phyloP scores from a whole-genome alignment of 2,113 vertebrate species.

The Aleadryas rufinucha region DNA sequence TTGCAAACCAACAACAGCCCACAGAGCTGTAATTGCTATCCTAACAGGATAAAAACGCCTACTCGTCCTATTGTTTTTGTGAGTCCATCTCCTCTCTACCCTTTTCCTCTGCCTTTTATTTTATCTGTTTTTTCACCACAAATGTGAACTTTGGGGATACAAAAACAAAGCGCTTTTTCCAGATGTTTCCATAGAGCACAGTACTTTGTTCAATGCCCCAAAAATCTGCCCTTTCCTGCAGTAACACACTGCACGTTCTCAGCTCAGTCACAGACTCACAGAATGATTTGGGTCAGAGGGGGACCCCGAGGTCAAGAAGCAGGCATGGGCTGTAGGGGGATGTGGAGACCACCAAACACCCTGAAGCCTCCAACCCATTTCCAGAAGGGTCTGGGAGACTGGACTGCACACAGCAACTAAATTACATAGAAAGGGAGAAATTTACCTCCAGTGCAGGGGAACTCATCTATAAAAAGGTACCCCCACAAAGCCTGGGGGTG shows the following conservation, averaged over 20 bases:
- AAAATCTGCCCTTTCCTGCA: background rate
- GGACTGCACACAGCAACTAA: background rate
- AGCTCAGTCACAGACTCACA: background rate
- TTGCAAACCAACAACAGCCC: conserved; percentile 33
- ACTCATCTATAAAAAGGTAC: background rate
- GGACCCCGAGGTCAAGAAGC: background rate
- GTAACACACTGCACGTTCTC: background rate
- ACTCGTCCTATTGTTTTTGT: background rate
- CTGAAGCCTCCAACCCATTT: background rate
- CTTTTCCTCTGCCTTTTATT: background rate
- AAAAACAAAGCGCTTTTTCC: background rate
- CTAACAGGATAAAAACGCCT: conserved; percentile 26
- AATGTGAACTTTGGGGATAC: background rate
- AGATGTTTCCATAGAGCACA: background rate
- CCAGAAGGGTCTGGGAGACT: background rate
- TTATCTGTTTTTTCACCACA: background rate
- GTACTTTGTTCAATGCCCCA: background rate
- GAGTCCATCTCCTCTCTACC: background rate
- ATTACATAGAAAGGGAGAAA: background rate
- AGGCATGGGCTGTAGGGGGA: background rate
- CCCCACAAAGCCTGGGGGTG: background rate
- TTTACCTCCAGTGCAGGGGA: background rate
- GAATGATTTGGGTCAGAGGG: background rate
- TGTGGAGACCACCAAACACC: background rate
- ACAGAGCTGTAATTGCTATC: conserved; percentile 30